Evolutionary conservation across 2,797 vertebrate genomes (phyloP), one percentile per base, ranked within the genome.

Genomic region (Pampus argenteus): DNA sequence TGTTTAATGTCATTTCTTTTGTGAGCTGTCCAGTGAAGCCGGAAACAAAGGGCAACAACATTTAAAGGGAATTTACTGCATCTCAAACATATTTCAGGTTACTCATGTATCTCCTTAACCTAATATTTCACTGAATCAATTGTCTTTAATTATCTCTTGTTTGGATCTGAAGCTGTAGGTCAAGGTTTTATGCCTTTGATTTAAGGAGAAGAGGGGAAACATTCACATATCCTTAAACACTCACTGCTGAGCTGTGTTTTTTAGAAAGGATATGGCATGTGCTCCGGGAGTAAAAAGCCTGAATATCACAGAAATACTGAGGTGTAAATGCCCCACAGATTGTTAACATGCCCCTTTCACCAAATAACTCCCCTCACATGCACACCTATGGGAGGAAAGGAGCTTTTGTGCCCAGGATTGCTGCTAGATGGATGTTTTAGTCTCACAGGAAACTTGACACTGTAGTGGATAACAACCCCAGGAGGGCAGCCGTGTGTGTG

Each of bases 361-460:
- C 73, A 38, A 78, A 71, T 62, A 72, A 54, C 58, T 51, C 69
- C 34, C 15, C 58, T 74, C 48, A 74, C 67, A 51, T 66, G 45
- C 70, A 79, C 66, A 74, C 60, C 44, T 71, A 40, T 74, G 73
- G 72, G 44, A 49, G 45, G 52, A 61, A 54, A 69, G 63, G 74
- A 36, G 52, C 50, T 4, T 79, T 67, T 44, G 51, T 62, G 55
- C 54, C 47, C 47, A 71, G 31, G 79, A 51, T 70, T 28, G 31
- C 59, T 68, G 62, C 71, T 82, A 57, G 76, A 84, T 56, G 75
- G 76, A 81, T 77, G 70, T 69, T 85, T 63, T 49, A 69, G 68
- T 82, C 68, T 86, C n/a, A 1, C 44, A 72, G 79, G 86, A 82
- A 89, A 89, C 79, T 45, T 78, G 82, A 91, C 70, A 80, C 82